phyloP scores from a whole-genome alignment of 2,888 invertebrate species.

The Gymnoscelis rufifasciata region DNA sequence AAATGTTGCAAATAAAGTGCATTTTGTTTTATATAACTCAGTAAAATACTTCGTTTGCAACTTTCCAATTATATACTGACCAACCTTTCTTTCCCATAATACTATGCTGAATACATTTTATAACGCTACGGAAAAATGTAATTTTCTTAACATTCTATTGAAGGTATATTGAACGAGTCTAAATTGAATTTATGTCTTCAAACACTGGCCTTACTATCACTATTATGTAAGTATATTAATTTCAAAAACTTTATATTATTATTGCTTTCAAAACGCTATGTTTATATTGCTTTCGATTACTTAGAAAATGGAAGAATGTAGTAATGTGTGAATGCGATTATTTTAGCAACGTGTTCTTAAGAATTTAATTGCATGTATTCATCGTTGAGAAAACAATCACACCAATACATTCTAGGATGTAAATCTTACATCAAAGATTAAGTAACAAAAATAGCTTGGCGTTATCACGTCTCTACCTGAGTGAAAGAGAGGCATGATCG shows the following conservation, averaged over 20 bases:
- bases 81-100: slow-evolving; percentile 7
- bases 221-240: slow-evolving; percentile 38
- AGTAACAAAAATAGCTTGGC: slow-evolving; percentile 22
- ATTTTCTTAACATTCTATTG: slow-evolving; percentile 12
- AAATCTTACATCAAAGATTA: slow-evolving; percentile 22
- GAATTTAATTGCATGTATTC: slow-evolving; percentile 8
- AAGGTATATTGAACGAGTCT: slow-evolving; percentile 15
- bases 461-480: slow-evolving; percentile 4
- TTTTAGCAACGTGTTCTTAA: slow-evolving; percentile 32
- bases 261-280: slow-evolving; percentile 36
- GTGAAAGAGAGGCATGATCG: slow-evolving; percentile 7
- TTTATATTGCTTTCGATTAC: slow-evolving; percentile 34
- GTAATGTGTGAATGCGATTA: slow-evolving; percentile 23
- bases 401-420: slow-evolving; percentile 25
- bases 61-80: background rate
- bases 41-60: slow-evolving; percentile 22
- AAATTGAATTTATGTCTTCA: slow-evolving; percentile 45
- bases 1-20: background rate
- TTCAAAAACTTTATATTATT: slow-evolving; percentile 35
- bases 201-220: slow-evolving; percentile 68
- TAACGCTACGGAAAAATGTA: slow-evolving; percentile 4
- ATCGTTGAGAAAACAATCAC: slow-evolving; percentile 34
- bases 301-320: slow-evolving; percentile 23
- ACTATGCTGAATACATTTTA: slow-evolving; percentile 5
- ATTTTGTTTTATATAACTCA: too few relatives aligned